Conservation (phyloP, 2,797 vertebrate genomes). For the Moxostoma hubbsi region DNA sequence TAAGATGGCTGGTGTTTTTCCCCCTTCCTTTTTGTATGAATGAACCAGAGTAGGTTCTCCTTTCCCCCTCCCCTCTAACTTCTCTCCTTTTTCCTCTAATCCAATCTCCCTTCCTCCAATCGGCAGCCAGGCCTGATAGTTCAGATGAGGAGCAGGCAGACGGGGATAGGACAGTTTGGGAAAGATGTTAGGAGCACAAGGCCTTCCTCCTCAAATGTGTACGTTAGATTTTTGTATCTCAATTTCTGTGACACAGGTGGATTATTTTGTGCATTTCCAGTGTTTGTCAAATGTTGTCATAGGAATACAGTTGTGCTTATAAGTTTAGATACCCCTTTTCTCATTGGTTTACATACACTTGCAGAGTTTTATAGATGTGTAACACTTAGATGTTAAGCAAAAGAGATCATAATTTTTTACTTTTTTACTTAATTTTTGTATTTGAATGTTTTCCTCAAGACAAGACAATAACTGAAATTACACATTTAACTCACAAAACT, state of each 20-base stretch:
- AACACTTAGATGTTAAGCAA: no score
- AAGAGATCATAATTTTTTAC: no score
- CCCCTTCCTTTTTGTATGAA: conserved; percentile 69
- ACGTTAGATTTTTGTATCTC: no score
- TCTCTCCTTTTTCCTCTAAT: conserved; percentile 13
- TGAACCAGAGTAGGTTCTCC: conserved; percentile 71
- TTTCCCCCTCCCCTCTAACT: conserved; percentile 10
- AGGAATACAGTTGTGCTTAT: no score
- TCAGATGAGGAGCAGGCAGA: conserved; percentile 19
- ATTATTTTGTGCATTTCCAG: background rate
- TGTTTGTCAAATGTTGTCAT: background rate
- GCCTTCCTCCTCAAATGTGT: background rate
- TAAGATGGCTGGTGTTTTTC: conserved; percentile 76
- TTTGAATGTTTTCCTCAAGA: no score
- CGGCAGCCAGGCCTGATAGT: conserved; percentile 9
- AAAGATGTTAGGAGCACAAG: conserved; percentile 7
- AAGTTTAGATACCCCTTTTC: no score
- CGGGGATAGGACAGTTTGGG: conserved; percentile 9
- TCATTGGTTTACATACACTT: no score
- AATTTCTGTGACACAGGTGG: no score
- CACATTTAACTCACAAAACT: no score
- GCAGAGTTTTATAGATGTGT: no score
- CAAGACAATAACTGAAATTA: no score
- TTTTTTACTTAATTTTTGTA: no score
- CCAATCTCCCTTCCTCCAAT: conserved; percentile 20